Conservation (phyloP, 2,888 invertebrate genomes). For the Lapara coniferarum region DNA sequence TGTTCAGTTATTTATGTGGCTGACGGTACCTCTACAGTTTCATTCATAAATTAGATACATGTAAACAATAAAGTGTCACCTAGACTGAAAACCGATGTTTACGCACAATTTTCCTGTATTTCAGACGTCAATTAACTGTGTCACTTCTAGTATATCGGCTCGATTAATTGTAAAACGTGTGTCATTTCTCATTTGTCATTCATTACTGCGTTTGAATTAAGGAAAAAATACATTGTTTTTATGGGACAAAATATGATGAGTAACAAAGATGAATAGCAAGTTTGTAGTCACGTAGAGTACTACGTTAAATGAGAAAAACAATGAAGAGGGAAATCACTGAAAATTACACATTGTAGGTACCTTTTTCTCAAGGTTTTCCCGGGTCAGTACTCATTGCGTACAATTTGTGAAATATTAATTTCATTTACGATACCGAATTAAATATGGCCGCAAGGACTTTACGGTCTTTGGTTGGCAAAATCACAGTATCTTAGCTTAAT, state of each 20-base stretch:
- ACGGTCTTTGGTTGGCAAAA: no score
- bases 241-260: constrained; percentile 23
- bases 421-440: no score
- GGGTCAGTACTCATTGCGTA: no score
- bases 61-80: not conserved
- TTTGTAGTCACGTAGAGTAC: not conserved
- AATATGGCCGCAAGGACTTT: no score
- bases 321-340: not conserved
- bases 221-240: constrained; percentile 25
- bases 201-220: not conserved
- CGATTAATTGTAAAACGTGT: constrained; percentile 19
- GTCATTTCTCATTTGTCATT: constrained; percentile 21
- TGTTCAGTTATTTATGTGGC: no score
- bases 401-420: no score
- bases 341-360: not conserved
- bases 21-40: no score
- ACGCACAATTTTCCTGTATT: constrained; percentile 43
- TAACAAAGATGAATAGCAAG: constrained; percentile 6
- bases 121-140: constrained; percentile 35
- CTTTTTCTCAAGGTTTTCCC: not conserved
- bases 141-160: constrained; percentile 24
- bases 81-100: not conserved
- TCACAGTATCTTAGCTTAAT: no score
- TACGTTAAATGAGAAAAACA: not conserved
- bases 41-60: not conserved